These are phyloP conservation scores for Tadarida brasiliensis DNA, from an alignment of 2,797 vertebrate genomes.

Conservation along the genomic window DNA sequence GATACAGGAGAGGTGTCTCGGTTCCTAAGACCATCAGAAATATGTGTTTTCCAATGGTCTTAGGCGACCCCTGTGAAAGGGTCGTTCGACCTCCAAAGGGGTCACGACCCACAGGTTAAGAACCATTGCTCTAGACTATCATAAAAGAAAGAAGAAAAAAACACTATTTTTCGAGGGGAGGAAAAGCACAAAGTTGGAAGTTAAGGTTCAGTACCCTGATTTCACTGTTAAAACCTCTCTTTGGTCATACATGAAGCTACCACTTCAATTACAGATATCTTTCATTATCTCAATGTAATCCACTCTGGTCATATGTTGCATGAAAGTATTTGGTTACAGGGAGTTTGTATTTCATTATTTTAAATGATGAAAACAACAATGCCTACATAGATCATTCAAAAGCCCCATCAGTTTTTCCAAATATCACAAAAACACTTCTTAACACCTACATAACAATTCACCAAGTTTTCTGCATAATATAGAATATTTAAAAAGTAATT, in stretches of 20 bases:
- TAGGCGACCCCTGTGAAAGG: no score
- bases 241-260: background rate
- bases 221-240: background rate
- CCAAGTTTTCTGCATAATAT: background rate
- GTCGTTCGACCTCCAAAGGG: no score
- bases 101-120: no score
- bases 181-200: background rate
- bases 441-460: background rate
- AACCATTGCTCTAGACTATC: background rate
- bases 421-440: background rate
- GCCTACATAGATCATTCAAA: background rate
- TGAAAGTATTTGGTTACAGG: background rate
- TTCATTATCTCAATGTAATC: background rate
- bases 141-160: background rate
- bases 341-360: slow-evolving; percentile 19
- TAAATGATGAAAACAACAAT: slow-evolving; percentile 2
- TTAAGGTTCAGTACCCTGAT: background rate
- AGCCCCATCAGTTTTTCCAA: background rate
- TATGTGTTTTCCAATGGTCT: no score
- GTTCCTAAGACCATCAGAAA: no score
- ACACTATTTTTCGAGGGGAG: background rate
- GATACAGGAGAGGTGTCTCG: no score
- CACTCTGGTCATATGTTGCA: background rate
- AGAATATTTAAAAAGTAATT: background rate
- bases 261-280: background rate